phyloP scores from a whole-genome alignment of 2,888 invertebrate species.

The Andrena fulva region DNA sequence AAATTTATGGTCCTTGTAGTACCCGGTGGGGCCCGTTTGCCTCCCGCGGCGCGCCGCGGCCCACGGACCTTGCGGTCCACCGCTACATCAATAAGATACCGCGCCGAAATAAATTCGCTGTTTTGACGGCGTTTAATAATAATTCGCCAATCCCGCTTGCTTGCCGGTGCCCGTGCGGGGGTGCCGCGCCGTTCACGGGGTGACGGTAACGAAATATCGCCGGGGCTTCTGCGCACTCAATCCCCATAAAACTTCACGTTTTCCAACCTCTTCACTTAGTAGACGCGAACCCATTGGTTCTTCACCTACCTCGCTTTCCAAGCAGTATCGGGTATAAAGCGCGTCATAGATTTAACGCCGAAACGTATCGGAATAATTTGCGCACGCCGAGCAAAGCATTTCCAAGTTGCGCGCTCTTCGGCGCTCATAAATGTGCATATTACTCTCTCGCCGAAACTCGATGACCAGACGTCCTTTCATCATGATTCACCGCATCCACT shows the following conservation, averaged over 20 bases:
- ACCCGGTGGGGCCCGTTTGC: constrained; percentile 68
- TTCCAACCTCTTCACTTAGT: not conserved
- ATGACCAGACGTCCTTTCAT: constrained; percentile 57
- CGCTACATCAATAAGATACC: constrained; percentile 80
- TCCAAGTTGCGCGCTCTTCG: constrained; percentile 31
- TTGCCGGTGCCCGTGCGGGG: constrained; percentile 2
- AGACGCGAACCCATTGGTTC: no score
- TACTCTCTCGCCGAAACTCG: constrained; percentile 45
- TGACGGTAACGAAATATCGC: constrained; percentile 70
- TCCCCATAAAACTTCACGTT: not conserved
- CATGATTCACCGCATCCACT: constrained; percentile 61
- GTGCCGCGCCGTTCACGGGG: constrained; percentile 25
- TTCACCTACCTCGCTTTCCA: not conserved
- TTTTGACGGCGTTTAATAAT: constrained; percentile 82
- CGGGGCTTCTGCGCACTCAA: constrained; percentile 20
- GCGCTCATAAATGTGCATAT: constrained; percentile 32
- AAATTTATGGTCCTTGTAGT: constrained; percentile 81
- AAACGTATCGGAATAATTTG: constrained; percentile 18
- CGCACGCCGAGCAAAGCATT: not conserved
- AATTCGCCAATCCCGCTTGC: constrained; percentile 77
- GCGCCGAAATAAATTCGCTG: constrained; percentile 80
- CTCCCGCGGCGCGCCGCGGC: constrained; percentile 78
- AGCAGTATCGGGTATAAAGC: not conserved
- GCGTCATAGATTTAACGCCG: not conserved
- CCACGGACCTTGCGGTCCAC: constrained; percentile 72